Percentiles rank a stretch among this genome's conserved stretches.
Conservation (phyloP, 2,888 invertebrate species). For the Drosophila acutilabella region DNA sequence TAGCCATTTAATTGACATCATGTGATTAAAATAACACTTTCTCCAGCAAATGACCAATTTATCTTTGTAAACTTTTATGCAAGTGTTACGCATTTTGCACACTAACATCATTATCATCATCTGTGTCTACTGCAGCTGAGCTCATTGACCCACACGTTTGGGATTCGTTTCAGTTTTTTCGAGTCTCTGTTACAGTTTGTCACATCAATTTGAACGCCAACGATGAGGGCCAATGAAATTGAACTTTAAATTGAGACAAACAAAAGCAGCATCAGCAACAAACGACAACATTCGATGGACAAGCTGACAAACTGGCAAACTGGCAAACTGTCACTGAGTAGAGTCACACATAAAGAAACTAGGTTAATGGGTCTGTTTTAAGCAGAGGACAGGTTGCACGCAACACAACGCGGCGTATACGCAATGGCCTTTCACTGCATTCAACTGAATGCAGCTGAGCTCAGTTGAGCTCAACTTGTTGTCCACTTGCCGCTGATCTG, state of each 20-base stretch:
- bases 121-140: constrained; percentile 48
- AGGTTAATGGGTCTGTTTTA: constrained; percentile 78
- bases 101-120: constrained; percentile 1
- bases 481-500: constrained; percentile 21
- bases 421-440: constrained; percentile 77
- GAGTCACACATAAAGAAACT: constrained; percentile 57
- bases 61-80: background rate
- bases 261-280: constrained; percentile 46
- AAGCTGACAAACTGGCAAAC: no score
- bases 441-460: constrained; percentile 27
- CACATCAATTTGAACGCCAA: constrained; percentile 74
- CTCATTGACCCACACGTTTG: constrained; percentile 79
- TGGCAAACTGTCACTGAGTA: constrained; percentile 7
- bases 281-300: background rate
- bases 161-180: constrained; percentile 16
- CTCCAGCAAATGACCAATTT: constrained; percentile 8
- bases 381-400: constrained; percentile 70
- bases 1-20: constrained; percentile 8
- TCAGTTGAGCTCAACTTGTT: constrained; percentile 16
- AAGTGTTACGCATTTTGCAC: constrained; percentile 26
- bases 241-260: constrained; percentile 80
- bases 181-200: constrained; percentile 43
- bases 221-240: constrained; percentile 82
- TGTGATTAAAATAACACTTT: constrained; percentile 42
- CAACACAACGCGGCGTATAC: constrained; percentile 64